These are phyloP conservation scores for Melolontha melolontha DNA, from an alignment of 2,888 invertebrate species.

Conservation along the genomic window DNA sequence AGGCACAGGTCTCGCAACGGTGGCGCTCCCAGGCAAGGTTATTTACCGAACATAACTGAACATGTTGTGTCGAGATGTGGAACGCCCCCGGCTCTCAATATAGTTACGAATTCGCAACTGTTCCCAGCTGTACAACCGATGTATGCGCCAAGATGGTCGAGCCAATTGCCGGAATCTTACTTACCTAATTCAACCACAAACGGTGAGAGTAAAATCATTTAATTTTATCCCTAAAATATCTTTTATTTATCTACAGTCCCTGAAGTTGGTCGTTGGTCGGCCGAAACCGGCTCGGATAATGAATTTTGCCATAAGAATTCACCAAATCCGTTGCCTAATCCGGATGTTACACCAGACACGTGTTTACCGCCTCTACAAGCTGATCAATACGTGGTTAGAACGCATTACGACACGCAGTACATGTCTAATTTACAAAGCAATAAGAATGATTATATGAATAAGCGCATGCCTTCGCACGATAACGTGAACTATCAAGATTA, in stretches of 20 bases:
- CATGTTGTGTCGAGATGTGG: slow-evolving; percentile 65
- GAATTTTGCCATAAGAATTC: slow-evolving; percentile 74
- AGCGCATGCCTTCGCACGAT: slow-evolving; percentile 61
- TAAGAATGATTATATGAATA: slow-evolving; percentile 61
- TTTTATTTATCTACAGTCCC: slow-evolving; percentile 54
- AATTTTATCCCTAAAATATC: background rate
- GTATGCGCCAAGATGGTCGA: slow-evolving; percentile 76
- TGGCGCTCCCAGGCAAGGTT: slow-evolving; percentile 65
- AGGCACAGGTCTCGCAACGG: slow-evolving; percentile 57
- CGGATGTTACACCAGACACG: slow-evolving; percentile 78
- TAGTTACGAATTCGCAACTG: slow-evolving; percentile 75
- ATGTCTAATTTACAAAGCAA: slow-evolving; percentile 56
- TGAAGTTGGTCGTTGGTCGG: slow-evolving; percentile 78
- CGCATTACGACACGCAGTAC: slow-evolving; percentile 60
- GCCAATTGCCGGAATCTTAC: slow-evolving; percentile 75
- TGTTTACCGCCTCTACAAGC: slow-evolving; percentile 68
- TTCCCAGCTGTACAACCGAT: slow-evolving; percentile 75
- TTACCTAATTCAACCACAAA: slow-evolving; percentile 68
- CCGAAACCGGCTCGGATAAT: slow-evolving; percentile 82
- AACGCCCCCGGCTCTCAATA: slow-evolving; percentile 73
- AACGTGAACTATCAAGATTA: slow-evolving; percentile 68
- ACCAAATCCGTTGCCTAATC: slow-evolving; percentile 81
- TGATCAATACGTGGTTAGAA: slow-evolving; percentile 65
- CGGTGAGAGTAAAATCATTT: slow-evolving; percentile 15
- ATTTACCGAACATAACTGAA: slow-evolving; percentile 75